Base-by-base conservation (phyloP, 1,140 invertebrate genomes). In the Xylocopa sonorina region DNA sequence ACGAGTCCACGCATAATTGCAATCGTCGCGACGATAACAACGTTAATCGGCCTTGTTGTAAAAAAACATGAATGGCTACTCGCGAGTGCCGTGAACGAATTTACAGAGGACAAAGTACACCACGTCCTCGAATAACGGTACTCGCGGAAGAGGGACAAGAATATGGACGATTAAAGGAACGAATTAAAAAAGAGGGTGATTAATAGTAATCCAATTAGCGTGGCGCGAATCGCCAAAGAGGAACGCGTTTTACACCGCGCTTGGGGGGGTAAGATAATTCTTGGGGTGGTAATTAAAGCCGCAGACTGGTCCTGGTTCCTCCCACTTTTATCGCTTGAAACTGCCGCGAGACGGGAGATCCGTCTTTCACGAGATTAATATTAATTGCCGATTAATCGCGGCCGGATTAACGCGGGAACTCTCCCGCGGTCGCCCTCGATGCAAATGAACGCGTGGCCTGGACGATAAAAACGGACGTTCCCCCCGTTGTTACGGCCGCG, bases 1-100 rank as follows among this genome's bases (percentile, higher is more conserved):
- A 32, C 55, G 55, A 32, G 55, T 57, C 55, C 18, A 16, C 55
- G 29, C 55, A 32, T 57, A 57, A 57, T 57, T 57, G 55, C 7
- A 29, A 32, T 57, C 29, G 55, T 57, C 16, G 27, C 55, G 55
- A 27, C 32, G 32, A 57, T 57, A 32, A 57, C 55, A 27, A 2
- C 18, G 55, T 57, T 57, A 57, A 57, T 21, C 29, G 29, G 2
- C 55, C 29, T 32, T 7, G 55, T 1, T 32, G 9, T 27, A 57
- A 6, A 57, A 6, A 57, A 57, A 32, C 55, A 32, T 29, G 32
- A 27, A 16, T 29, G 55, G 29, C 29, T 5, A 14, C 9, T 32
- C 16, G 6, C 7, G 14, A 9, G 9, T 38, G 16, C 55, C 6
- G 18, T 57, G 1, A 57, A 57, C 27, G 55, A 57, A 57, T 29